Base-by-base conservation (phyloP, 2,888 invertebrate species). In the Acanthosepion esculentum region DNA sequence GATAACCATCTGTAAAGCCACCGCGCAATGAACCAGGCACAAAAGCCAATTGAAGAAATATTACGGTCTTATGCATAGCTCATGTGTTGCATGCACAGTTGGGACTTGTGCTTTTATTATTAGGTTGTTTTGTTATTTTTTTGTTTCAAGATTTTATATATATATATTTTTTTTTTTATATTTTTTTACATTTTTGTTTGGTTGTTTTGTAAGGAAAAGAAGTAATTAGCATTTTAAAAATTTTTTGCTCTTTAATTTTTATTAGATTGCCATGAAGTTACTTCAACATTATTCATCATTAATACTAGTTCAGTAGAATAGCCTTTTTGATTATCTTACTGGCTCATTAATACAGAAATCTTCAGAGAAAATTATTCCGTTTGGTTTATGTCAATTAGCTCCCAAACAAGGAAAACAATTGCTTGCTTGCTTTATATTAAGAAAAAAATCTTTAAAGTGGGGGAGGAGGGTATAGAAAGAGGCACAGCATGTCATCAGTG, bases 261-360 rank as follows among this genome's bases (percentile, higher is more conserved):
- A 33, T n/a, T 78, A 78, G 78, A 78, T 78, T 33, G 78, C n/a
- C 78, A 78, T n/a, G 78, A 78, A 78, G 78, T 78, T 78, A 78
- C 78, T n/a, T 33, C 78, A 93, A 48, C 50, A 48, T 92, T 92
- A 33, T 48, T 93, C 23, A 48, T 92, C 50, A 48, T 93, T 48
- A 53, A 26, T 93, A 50, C 92, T 93, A 93, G 92, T 93, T 93
- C 92, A 93, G 48, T 93, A 50, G 92, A 53, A 93, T 53, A 93
- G 92, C 92, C 50, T 20, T 50, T 41, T 50, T 92, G 41, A 92
- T 92, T 93, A 92, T 93, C 48, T 48, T 93, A 93, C 50, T 93
- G 92, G 92, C 92, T 93, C 92, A 93, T 48, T 93, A 93, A 93
- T 93, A 93, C 92, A 93, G 92, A 93, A 93, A 92, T 93, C 48